Evolutionary conservation across 2,797 vertebrate species (phyloP), one percentile per base, ranked within the genome.

Genomic region (Hypotaenidia philippensis): DNA sequence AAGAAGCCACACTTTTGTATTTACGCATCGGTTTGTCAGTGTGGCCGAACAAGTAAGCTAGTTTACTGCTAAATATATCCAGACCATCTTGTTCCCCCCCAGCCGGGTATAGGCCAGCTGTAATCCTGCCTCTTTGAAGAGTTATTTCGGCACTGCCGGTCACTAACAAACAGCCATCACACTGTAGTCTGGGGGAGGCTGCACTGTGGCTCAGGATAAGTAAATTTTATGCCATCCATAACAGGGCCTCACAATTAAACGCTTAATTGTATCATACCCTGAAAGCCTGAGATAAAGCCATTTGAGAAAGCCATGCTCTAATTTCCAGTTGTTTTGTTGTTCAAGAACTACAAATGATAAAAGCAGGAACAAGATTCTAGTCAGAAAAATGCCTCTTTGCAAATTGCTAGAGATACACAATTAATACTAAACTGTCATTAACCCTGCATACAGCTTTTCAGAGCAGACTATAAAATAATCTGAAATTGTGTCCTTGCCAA

Each of bases 361-460:
- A 91, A 91, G 80, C 36, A n/a, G 45, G 23, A 83, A 47, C 10
- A 56, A 88, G 63, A 78, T 81, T 93, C 78, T 79, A 56, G 83
- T 83, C 36, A 78, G 72, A 84, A 55, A 64, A 75, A 79, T n/a
- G 52, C 59, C 49, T 83, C 59, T 66, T 70, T 80, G 60, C 36
- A 89, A 80, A 90, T 90, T 72, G 47, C 41, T 65, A 77, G 91
- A 66, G 72, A 85, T 74, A 55, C 17, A 41, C 44, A 79, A 76
- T 89, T 95, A 94, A 57, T 87, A 53, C 57, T 80, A 63, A 93
- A 94, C 26, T 87, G 90, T 88, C 80, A 79, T 94, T 94, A 91
- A 86, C 36, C 70, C 70, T 44, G 13, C 0, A 0, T 50, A 61
- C 32, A 55, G 34, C 60, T 94, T 88, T 91, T 40, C 66, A 91